A percentile compares a stretch with the other conserved stretches of the same genome.
phyloP scores from a whole-genome alignment of 2,113 vertebrate species.

The Amphiprion percula region DNA sequence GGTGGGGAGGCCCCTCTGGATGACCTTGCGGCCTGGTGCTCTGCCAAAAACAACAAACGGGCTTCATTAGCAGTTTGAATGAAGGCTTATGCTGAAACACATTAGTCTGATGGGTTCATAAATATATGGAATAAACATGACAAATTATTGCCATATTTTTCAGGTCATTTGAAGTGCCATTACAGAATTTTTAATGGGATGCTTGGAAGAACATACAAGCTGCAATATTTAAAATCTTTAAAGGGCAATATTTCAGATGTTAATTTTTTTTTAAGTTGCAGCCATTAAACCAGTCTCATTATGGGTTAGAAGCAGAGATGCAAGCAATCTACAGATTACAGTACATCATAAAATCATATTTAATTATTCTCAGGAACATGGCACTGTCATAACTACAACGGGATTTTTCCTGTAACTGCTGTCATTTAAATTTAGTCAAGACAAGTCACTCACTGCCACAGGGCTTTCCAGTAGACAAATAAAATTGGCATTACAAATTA shows the following conservation, averaged over 20 bases:
- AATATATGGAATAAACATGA: constrained; percentile 52
- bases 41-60: constrained; percentile 66
- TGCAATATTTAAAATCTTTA: neutral
- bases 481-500: no score
- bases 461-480: no score
- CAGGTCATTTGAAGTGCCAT: constrained; percentile 7
- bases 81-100: constrained; percentile 51
- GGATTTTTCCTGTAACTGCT: neutral
- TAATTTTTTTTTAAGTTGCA: neutral
- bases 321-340: constrained; percentile 1
- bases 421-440: neutral
- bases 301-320: neutral
- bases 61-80: constrained; percentile 62
- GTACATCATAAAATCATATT: neutral
- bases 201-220: constrained; percentile 11
- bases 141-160: constrained; percentile 42
- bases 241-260: neutral
- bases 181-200: constrained; percentile 5
- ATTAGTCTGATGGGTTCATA: constrained; percentile 65
- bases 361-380: neutral
- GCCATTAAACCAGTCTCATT: neutral
- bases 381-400: neutral
- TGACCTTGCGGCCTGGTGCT: constrained; percentile 56
- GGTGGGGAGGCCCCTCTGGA: neutral
- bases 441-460: no score